A percentile compares a stretch with the other conserved stretches of the same genome.
Conservation (phyloP, 2,113 vertebrate species). For the Dicentrarchus labrax region DNA sequence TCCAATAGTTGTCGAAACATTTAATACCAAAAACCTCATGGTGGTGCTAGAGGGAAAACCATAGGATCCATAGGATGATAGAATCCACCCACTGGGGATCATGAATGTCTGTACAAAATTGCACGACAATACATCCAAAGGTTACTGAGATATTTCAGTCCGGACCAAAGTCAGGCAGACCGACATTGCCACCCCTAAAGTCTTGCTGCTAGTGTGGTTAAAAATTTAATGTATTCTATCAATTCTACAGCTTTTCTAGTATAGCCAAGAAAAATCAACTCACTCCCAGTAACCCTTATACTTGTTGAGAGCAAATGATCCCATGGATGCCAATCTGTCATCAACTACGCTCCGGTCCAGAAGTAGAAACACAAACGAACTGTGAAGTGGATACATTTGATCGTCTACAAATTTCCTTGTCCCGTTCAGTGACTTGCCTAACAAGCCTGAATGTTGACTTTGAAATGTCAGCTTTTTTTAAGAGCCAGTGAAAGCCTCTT, state of each 20-base stretch:
- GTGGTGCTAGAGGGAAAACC: background rate
- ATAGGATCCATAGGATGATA: background rate
- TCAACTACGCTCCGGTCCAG: constrained; percentile 14
- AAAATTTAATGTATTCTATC: background rate
- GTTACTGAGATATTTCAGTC: background rate
- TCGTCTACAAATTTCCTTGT: constrained; percentile 26
- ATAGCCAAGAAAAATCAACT: constrained; percentile 24
- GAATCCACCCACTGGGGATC: background rate
- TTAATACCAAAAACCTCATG: background rate
- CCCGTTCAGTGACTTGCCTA: background rate
- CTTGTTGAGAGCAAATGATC: constrained; percentile 34
- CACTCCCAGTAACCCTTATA: constrained; percentile 18
- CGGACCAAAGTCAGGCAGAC: background rate
- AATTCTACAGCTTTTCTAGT: constrained; percentile 10
- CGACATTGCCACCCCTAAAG: background rate
- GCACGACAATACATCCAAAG: background rate
- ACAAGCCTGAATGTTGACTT: constrained; percentile 26
- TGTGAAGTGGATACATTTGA: constrained; percentile 33
- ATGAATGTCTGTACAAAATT: background rate
- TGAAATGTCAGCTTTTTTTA: constrained; percentile 10
- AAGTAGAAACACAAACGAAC: constrained; percentile 37
- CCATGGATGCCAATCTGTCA: constrained; percentile 18
- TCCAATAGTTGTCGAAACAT: background rate
- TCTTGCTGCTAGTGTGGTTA: background rate
- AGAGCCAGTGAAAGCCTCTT: constrained; percentile 10